Evolutionary conservation across 2,797 vertebrate genomes (phyloP).

Genomic region (Thaleichthys pacificus): DNA sequence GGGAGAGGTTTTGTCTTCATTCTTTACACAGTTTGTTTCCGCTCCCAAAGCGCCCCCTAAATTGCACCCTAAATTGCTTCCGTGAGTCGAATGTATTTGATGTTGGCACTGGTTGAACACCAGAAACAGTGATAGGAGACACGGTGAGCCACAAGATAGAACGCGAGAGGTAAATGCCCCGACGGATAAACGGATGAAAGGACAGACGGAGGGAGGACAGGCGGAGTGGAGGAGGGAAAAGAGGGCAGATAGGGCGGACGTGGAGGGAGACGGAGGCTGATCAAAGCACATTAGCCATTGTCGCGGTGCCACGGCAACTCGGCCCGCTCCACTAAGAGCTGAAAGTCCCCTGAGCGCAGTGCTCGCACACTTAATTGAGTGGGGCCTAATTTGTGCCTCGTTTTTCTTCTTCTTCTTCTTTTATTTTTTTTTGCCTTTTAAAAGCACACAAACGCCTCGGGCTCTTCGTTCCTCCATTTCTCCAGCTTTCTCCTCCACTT

Average conservation of each 20-base stretch:
- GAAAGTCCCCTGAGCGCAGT: slow-evolving; percentile 66
- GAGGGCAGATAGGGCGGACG: neutral
- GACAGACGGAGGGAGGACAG: neutral
- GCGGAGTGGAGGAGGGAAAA: slow-evolving; percentile 3
- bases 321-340: slow-evolving; percentile 66
- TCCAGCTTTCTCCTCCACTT: slow-evolving; percentile 60
- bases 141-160: neutral
- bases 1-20: neutral
- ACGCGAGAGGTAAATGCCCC: neutral
- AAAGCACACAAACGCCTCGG: slow-evolving; percentile 71
- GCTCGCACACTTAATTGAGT: slow-evolving; percentile 72
- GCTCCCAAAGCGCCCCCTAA: neutral
- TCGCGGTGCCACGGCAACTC: slow-evolving; percentile 52
- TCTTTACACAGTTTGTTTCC: neutral
- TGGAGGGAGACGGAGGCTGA: slow-evolving; percentile 1
- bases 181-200: neutral
- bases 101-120: neutral
- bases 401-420: slow-evolving; percentile 38
- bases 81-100: neutral
- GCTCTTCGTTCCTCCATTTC: slow-evolving; percentile 58
- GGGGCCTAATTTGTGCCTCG: slow-evolving; percentile 74
- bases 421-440: slow-evolving; percentile 32
- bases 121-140: neutral
- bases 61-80: neutral
- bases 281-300: slow-evolving; percentile 52